Percentiles rank a stretch among this genome's conserved stretches.
phyloP scores from a whole-genome alignment of 2,113 vertebrate genomes.

The Xerus inauris region DNA sequence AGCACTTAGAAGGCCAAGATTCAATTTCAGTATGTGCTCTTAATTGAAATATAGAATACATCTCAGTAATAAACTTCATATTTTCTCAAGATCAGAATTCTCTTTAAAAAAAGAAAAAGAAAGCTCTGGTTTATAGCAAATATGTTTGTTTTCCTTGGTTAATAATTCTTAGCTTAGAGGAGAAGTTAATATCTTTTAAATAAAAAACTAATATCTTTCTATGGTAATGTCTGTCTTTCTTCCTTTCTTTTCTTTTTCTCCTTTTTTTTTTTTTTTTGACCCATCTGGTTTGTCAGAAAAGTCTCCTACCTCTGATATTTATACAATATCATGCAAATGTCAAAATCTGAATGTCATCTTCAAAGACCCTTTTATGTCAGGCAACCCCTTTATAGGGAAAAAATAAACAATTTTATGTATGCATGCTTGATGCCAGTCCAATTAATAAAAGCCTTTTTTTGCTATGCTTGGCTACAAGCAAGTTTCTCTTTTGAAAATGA shows the following conservation, averaged over 20 bases:
- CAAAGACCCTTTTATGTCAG: conserved; percentile 99
- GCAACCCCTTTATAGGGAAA: conserved; percentile 95
- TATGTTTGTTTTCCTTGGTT: conserved; percentile 86
- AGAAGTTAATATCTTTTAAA: conserved; percentile 87
- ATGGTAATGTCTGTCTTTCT: conserved; percentile 80
- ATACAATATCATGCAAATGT: conserved; percentile 99
- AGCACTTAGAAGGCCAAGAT: conserved; percentile 83
- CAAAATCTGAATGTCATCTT: conserved; percentile 99
- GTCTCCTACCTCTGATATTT: conserved; percentile 94
- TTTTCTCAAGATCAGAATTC: conserved; percentile 76
- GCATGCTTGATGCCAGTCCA: conserved; percentile 98
- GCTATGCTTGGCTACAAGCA: conserved; percentile 93
- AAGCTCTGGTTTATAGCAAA: conserved; percentile 79
- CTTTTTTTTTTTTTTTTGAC: conserved; percentile 85
- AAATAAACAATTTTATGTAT: conserved; percentile 98
- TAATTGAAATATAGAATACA: conserved; percentile 81
- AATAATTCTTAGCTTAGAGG: conserved; percentile 85
- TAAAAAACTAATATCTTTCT: conserved; percentile 86
- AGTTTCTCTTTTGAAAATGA: conserved; percentile 95
- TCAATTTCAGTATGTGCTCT: conserved; percentile 83
- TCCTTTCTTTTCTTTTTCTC: conserved; percentile 10
- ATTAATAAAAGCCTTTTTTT: conserved; percentile 98
- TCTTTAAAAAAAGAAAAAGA: conserved; percentile 75
- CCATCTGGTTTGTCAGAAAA: conserved; percentile 92
- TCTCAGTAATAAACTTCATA: conserved; percentile 82